Base-by-base conservation (phyloP, 2,797 vertebrate genomes). In the Pseudochirops cupreus region DNA sequence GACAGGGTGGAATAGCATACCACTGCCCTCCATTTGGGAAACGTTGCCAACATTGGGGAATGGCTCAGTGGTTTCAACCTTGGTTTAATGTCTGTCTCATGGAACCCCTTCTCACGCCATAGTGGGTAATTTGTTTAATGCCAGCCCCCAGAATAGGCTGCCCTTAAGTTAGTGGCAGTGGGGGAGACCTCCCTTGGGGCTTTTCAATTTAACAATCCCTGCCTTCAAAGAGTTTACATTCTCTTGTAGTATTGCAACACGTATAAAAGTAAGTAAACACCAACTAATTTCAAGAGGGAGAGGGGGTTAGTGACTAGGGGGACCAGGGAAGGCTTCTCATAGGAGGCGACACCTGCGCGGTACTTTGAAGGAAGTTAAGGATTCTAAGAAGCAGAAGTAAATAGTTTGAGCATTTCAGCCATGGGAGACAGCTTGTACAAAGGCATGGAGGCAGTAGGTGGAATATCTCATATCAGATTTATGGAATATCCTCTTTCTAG, bases 31-130 rank as follows among this genome's bases (percentile, higher is more conserved):
- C 39, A 26, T 87, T 26, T 97, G 95, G 97, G 94, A 97, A 98
- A 98, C 96, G 94, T 97, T 97, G 94, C 91, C 96, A 97, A 96
- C 94, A 95, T 96, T 97, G 97, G 94, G 95, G 91, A 97, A 97
- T 96, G 95, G 96, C 91, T 90, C 92, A 94, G 96, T 93, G 92
- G 96, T 97, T 97, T 97, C 92, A 62, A 94, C 92, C 59, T 95
- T 96, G 74, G 94, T 96, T 97, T 95, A 94, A 94, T 94, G 92
- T 96, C 89, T 95, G 92, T 97, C 92, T 97, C 92, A 91, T n/a
- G 24, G 74, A 95, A 97, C 91, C 82, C 95, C 57, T 46, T 33
- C 93, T 91, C 92, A 93, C 33, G 95, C 59, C 92, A 92, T 93
- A 97, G 26, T 94, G 90, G 92, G 74, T 13, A 39, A 1, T 97